Conservation (phyloP, 2,888 invertebrate genomes). For the Troides aeacus region DNA sequence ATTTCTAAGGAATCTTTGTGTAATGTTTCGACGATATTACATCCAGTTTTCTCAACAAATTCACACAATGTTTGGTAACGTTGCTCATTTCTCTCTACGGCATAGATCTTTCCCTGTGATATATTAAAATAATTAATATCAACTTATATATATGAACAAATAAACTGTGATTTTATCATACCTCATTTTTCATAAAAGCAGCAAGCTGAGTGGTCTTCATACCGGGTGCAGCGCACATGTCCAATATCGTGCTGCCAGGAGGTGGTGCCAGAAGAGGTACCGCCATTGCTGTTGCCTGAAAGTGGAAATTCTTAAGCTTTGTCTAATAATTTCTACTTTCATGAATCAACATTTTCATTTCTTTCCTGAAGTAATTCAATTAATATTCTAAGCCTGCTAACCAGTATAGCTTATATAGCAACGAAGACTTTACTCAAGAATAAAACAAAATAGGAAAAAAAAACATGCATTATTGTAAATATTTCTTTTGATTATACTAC, state of each 20-base stretch:
- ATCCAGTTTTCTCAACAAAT: conserved; percentile 82
- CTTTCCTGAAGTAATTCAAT: too few species aligned
- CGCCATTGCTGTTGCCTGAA: conserved; percentile 95
- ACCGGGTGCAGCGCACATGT: conserved; percentile 99
- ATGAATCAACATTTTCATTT: too few species aligned
- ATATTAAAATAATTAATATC: neutral
- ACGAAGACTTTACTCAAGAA: too few species aligned
- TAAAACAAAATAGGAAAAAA: too few species aligned
- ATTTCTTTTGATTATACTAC: too few species aligned
- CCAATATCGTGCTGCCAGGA: conserved; percentile 87
- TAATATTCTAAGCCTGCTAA: too few species aligned
- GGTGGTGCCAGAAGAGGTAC: conserved; percentile 88
- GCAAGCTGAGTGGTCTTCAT: conserved; percentile 97
- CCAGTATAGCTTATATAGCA: too few species aligned
- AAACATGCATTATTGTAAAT: too few species aligned
- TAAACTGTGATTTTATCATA: conserved; percentile 51
- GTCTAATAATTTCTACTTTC: too few species aligned
- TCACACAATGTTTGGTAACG: conserved; percentile 84
- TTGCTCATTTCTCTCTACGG: conserved; percentile 86
- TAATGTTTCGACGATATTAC: conserved; percentile 83
- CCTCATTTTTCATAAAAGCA: conserved; percentile 87
- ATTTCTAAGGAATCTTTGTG: conserved; percentile 87
- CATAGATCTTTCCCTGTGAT: conserved; percentile 85
- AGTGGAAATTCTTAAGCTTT: conserved; percentile 31
- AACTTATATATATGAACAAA: neutral